These are phyloP conservation scores for Drosophila malerkotliana DNA, from an alignment of 1,140 invertebrate species.

Conservation along the genomic window DNA sequence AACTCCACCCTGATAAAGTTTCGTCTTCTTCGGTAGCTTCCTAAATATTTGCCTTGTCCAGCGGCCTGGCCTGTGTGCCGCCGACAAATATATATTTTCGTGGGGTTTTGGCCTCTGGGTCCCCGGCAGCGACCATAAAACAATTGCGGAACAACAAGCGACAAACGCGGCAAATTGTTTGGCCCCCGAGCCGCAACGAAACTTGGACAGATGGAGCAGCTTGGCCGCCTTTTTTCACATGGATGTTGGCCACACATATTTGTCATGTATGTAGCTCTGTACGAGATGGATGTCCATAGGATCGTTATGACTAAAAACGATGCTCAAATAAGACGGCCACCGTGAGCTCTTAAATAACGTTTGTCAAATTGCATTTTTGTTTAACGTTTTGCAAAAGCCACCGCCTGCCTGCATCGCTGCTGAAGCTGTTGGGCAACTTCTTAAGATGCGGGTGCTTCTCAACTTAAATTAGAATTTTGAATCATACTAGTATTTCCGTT, in stretches of 20 bases:
- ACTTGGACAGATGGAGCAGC: not conserved
- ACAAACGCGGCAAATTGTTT: constrained; percentile 58
- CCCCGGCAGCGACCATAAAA: constrained; percentile 52
- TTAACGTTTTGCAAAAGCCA: constrained; percentile 15
- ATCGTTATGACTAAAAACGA: constrained; percentile 27
- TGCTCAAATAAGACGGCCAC: constrained; percentile 32
- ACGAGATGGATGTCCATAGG: constrained; percentile 2
- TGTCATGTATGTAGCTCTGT: constrained; percentile 1
- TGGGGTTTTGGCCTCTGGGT: constrained; percentile 24
- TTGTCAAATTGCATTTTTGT: constrained; percentile 48
- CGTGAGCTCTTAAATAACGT: constrained; percentile 45
- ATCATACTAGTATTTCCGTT: not conserved
- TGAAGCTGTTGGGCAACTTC: not conserved
- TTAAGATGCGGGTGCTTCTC: constrained; percentile 1
- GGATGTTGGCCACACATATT: constrained; percentile 19
- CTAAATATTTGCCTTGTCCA: constrained; percentile 18
- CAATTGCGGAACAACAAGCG: constrained; percentile 66
- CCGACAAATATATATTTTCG: constrained; percentile 6
- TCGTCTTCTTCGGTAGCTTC: constrained; percentile 14
- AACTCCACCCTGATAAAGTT: constrained; percentile 12
- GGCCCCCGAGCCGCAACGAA: constrained; percentile 11
- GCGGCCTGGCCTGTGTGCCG: constrained; percentile 6
- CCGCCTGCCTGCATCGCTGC: no score
- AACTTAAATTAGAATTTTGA: not conserved
- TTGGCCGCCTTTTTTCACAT: constrained; percentile 12